phyloP scores from a whole-genome alignment of 2,888 invertebrate species.

The Pyrocoelia pectoralis region DNA sequence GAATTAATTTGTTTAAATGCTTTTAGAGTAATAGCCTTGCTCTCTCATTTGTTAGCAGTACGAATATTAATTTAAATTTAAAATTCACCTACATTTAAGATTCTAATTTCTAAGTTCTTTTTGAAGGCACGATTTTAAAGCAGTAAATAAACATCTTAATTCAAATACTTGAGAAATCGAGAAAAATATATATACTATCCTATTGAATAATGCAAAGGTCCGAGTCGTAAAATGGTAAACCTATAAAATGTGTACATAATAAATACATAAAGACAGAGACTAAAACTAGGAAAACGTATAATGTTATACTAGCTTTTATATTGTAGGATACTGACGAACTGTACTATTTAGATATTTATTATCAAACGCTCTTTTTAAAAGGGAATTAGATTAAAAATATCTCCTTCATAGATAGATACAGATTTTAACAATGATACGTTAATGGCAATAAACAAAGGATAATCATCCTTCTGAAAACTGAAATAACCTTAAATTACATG shows the following conservation, averaged over 20 bases:
- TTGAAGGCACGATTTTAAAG: not conserved
- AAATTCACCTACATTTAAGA: not conserved
- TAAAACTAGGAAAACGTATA: not conserved
- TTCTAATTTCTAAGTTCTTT: not conserved
- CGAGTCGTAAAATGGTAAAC: slow-evolving; percentile 1
- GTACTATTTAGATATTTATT: too few relatives aligned
- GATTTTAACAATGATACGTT: too few relatives aligned
- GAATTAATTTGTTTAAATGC: not conserved
- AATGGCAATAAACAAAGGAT: too few relatives aligned
- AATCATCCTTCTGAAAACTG: too few relatives aligned
- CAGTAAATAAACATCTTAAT: not conserved
- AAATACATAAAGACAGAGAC: not conserved
- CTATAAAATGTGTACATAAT: slow-evolving; percentile 1
- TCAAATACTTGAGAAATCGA: not conserved
- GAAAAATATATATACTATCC: not conserved
- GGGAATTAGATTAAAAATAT: too few relatives aligned
- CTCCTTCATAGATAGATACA: too few relatives aligned
- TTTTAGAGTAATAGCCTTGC: not conserved
- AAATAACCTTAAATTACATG: too few relatives aligned
- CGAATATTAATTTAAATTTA: not conserved
- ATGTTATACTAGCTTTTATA: not conserved
- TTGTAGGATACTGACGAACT: not conserved
- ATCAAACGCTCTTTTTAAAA: too few relatives aligned
- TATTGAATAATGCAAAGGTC: not conserved
- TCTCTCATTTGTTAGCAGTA: not conserved